phyloP scores from a whole-genome alignment of 2,113 vertebrate species.

The Sinocyclocheilus maitianheensis region DNA sequence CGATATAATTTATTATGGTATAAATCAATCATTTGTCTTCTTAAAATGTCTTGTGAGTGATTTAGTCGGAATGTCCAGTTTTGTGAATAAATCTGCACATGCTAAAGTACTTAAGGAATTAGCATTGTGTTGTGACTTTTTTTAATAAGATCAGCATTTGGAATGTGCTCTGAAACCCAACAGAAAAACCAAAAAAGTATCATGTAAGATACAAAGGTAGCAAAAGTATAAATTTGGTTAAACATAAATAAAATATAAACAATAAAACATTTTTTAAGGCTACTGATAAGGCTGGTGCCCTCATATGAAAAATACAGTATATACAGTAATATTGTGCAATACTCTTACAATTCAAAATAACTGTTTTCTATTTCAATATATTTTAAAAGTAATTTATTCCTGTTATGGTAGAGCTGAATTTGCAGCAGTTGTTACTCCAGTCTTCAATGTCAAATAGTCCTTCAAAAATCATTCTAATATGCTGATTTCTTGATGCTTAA shows the following conservation, averaged over 20 bases:
- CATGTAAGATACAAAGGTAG: too few species aligned
- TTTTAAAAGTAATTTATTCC: neutral
- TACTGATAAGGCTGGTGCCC: too few species aligned
- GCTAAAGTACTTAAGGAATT: neutral
- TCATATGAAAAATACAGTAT: neutral
- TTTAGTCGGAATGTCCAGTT: neutral
- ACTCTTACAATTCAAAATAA: too few species aligned
- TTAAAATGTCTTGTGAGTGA: neutral
- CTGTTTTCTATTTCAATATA: too few species aligned
- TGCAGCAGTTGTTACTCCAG: too few species aligned
- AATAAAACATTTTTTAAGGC: too few species aligned
- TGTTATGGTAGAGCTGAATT: neutral
- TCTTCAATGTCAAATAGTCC: neutral
- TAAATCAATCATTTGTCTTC: neutral
- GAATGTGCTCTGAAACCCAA: neutral
- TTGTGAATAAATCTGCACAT: neutral
- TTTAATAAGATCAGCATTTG: neutral
- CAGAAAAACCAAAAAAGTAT: neutral
- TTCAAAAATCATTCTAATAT: neutral
- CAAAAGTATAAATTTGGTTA: too few species aligned
- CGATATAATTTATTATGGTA: neutral
- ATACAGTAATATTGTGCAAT: neutral
- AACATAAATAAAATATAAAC: too few species aligned
- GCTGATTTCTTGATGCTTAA: too few species aligned
- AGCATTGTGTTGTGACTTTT: neutral